Evolutionary conservation across 2,113 vertebrate genomes (phyloP).

Genomic region (Monopterus albus): DNA sequence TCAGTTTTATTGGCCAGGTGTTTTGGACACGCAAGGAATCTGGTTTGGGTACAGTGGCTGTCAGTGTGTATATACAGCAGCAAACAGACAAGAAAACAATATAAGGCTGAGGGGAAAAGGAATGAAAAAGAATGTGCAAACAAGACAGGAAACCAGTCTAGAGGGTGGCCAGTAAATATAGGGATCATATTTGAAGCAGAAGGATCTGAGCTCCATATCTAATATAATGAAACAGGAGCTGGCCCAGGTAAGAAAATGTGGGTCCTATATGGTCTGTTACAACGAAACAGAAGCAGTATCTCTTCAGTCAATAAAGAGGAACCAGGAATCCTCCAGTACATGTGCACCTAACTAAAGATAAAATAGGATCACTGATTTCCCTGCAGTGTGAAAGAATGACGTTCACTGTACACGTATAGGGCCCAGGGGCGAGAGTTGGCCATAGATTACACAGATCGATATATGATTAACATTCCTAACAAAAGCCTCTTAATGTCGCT

Average conservation of each 20-base stretch:
- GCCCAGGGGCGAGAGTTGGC: constrained; percentile 20
- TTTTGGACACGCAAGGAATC: too few species aligned
- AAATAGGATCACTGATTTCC: constrained; percentile 1
- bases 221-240: not conserved
- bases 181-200: not conserved
- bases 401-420: constrained; percentile 20
- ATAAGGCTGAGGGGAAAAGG: too few species aligned
- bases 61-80: too few species aligned
- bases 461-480: constrained; percentile 66
- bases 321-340: not conserved
- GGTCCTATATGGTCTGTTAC: constrained; percentile 6
- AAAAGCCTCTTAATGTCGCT: constrained; percentile 41
- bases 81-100: too few species aligned
- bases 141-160: constrained; percentile 10
- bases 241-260: not conserved
- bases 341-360: constrained; percentile 3
- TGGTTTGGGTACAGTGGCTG: too few species aligned
- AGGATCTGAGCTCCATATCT: not conserved
- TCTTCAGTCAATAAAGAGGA: constrained; percentile 15
- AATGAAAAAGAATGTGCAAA: too few species aligned
- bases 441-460: constrained; percentile 63
- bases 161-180: not conserved
- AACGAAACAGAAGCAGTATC: not conserved
- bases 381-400: constrained; percentile 6
- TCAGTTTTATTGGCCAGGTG: too few species aligned